phyloP scores from a whole-genome alignment of 2,797 vertebrate species.

The Synaphobranchus kaupii region DNA sequence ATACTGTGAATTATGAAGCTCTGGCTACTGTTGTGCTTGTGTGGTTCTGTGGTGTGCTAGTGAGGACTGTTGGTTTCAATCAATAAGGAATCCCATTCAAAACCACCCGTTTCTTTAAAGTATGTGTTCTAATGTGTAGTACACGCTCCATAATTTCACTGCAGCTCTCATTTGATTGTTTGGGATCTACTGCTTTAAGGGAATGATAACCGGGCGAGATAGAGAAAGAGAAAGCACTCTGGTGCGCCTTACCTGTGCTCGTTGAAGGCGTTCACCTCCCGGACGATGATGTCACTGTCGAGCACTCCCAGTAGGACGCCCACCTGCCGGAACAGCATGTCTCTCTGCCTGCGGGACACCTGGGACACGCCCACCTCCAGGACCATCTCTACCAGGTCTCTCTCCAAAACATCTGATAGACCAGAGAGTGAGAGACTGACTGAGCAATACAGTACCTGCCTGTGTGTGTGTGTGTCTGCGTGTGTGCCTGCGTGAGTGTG shows the following conservation, averaged over 20 bases:
- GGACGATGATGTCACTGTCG: conserved; percentile 92
- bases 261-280: conserved; percentile 89
- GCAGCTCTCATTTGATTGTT: too few relatives aligned
- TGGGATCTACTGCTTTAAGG: too few relatives aligned
- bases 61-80: too few relatives aligned
- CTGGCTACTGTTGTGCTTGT: too few relatives aligned
- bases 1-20: too few relatives aligned
- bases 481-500: background rate
- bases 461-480: conserved; percentile 31
- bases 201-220: too few relatives aligned
- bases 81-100: too few relatives aligned
- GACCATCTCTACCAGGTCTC: conserved; percentile 92
- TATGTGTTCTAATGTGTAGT: too few relatives aligned
- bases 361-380: conserved; percentile 88
- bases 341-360: conserved; percentile 89
- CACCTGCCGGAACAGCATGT: conserved; percentile 95
- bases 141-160: too few relatives aligned
- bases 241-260: conserved; percentile 83
- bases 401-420: conserved; percentile 81
- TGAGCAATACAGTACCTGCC: background rate
- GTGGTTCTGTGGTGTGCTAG: too few relatives aligned
- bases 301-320: conserved; percentile 91
- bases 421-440: background rate
- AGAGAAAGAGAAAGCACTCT: too few relatives aligned
- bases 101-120: too few relatives aligned